These are phyloP conservation scores for Nowickia ferox DNA, from an alignment of 2,888 invertebrate species.

Conservation along the genomic window DNA sequence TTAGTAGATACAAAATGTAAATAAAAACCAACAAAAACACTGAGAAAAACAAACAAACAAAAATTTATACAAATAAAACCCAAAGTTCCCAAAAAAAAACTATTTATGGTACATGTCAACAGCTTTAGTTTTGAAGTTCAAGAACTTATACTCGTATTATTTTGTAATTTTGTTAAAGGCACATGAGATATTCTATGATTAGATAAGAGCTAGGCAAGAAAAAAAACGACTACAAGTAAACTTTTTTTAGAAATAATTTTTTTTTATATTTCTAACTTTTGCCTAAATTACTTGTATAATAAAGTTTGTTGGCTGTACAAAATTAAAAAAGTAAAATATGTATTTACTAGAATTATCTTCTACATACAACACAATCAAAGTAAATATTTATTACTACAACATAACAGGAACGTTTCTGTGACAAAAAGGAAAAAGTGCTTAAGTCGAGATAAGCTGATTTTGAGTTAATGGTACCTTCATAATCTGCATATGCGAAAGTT, in stretches of 20 bases:
- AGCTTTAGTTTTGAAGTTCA: too few relatives aligned
- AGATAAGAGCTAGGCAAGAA: too few relatives aligned
- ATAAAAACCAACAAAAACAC: not conserved
- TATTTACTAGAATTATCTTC: conserved; percentile 18
- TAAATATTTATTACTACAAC: conserved; percentile 44
- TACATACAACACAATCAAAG: conserved; percentile 19
- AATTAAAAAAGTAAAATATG: not conserved
- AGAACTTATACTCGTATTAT: too few relatives aligned
- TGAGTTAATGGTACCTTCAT: too few relatives aligned
- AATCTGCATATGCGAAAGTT: too few relatives aligned
- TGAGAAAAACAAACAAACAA: not conserved
- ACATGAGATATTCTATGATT: too few relatives aligned
- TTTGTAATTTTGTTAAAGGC: too few relatives aligned
- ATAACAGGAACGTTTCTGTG: not conserved
- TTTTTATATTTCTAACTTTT: not conserved
- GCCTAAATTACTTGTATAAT: not conserved
- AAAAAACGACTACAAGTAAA: too few relatives aligned
- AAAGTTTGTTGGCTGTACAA: not conserved
- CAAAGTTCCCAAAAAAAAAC: too few relatives aligned
- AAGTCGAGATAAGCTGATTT: too few relatives aligned
- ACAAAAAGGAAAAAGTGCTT: too few relatives aligned
- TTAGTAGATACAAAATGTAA: conserved; percentile 2
- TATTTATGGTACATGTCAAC: too few relatives aligned
- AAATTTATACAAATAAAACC: not conserved
- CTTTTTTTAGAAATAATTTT: not conserved